A percentile compares a stretch with the other conserved stretches of the same genome.
Evolutionary conservation across 1,140 invertebrate genomes (phyloP).

Genomic region (Radopholus similis): DNA sequence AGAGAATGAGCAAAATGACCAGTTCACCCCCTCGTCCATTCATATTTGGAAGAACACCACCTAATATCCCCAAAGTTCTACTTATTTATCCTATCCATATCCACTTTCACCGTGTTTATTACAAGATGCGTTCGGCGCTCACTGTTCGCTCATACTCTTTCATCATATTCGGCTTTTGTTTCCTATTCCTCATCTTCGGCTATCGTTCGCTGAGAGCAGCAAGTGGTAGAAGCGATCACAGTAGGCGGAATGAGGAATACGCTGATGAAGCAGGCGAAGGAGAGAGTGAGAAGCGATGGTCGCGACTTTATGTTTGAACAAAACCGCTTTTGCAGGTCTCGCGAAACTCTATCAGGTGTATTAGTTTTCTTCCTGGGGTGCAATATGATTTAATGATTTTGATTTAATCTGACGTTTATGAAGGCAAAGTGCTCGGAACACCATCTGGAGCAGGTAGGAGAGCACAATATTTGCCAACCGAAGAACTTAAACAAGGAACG

Average conservation of each 20-base stretch:
- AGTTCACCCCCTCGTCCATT: too few relatives aligned
- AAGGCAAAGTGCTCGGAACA: slow-evolving; percentile 5
- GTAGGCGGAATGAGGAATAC: too few relatives aligned
- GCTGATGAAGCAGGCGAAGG: not conserved
- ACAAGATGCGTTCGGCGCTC: slow-evolving; percentile 4
- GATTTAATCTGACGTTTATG: not conserved
- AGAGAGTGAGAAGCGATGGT: not conserved
- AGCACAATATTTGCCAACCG: not conserved
- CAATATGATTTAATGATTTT: not conserved
- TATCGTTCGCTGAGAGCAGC: slow-evolving; percentile 7
- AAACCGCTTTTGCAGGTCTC: not conserved
- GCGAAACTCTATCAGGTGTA: slow-evolving; percentile 4
- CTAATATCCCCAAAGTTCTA: too few relatives aligned
- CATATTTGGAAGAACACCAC: too few relatives aligned
- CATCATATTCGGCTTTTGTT: slow-evolving; percentile 3
- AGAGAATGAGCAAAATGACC: too few relatives aligned
- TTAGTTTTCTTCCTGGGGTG: not conserved
- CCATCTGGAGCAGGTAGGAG: not conserved
- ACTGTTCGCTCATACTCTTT: not conserved
- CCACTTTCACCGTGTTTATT: too few relatives aligned
- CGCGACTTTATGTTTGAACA: not conserved
- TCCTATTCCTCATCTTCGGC: slow-evolving; percentile 7
- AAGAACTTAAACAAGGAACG: not conserved
- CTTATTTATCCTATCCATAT: too few relatives aligned
- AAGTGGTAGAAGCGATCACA: not conserved